Base-by-base conservation (phyloP, 2,113 vertebrate genomes). In the Cyrtonyx montezumae region DNA sequence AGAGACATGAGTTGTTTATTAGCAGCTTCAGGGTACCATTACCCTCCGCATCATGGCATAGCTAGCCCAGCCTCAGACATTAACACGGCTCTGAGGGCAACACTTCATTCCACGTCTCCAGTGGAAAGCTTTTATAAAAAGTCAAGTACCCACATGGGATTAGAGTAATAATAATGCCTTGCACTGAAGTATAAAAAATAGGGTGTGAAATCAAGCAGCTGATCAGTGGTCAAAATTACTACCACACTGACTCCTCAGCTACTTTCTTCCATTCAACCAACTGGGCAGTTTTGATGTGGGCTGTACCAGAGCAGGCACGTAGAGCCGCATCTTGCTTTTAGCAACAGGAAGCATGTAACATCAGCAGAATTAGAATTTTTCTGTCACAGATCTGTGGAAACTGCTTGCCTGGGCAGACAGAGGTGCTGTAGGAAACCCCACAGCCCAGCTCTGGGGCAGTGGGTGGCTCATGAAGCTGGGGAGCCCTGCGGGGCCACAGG, bases 1-100 rank as follows among this genome's bases (percentile, higher is more conserved):
- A 85, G 79, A 75, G 76, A 78, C 3, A 3, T 45, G 30, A 51
- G 40, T n/a, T 88, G 73, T 91, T 95, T 90, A 81, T 88, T 93
- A 88, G 69, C 53, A 88, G 56, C 42, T 86, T 84, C 79, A 84
- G 51, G 85, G 89, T 76, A 78, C 79, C 83, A 37, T 78, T 91
- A 71, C 6, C 5, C 65, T 87, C 79, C 3, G 1, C 3, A 3
- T 21, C 73, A 73, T 2, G 28, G 65, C 78, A 82, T 34, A 83
- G 79, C 43, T 56, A 71, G 59, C 46, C 36, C 56, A 78, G 46
- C 26, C 91, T 84, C 5, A 9, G 59, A 40, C 48, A 77, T 74
- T 73, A 79, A 45, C 2, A 2, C 13, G 69, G 45, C 74, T 91
- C 71, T 0, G 7, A 82, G 79, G 68, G 69, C 55, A 92, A 42